Percentiles rank a stretch among this genome's conserved stretches.
These are phyloP conservation scores for Episyrphus balteatus DNA, from an alignment of 1,140 invertebrate genomes.

Conservation along the genomic window DNA sequence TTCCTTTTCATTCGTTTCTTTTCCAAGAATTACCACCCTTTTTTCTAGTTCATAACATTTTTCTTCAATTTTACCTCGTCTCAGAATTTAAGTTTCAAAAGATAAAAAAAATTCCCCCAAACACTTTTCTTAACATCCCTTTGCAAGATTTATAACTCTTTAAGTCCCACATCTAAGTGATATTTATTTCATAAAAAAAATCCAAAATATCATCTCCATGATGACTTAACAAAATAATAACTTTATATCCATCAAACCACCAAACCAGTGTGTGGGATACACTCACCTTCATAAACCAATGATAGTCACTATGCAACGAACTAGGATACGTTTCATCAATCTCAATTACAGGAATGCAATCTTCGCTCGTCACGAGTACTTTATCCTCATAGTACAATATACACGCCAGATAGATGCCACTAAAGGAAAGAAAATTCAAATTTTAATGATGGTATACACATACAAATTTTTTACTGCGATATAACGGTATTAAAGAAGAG, in stretches of 20 bases:
- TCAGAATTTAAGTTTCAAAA: too few species aligned
- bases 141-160: too few species aligned
- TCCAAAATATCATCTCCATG: not conserved
- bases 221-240: too few species aligned
- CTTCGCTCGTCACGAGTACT: conserved; percentile 90
- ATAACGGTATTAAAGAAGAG: not conserved
- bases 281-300: conserved; percentile 93
- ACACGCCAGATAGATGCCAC: conserved; percentile 86
- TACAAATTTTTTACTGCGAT: not conserved
- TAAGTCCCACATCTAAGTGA: too few species aligned
- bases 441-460: not conserved
- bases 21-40: too few species aligned
- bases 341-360: conserved; percentile 91
- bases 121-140: too few species aligned
- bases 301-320: conserved; percentile 83
- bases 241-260: not conserved
- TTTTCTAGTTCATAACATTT: too few species aligned
- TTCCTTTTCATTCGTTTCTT: too few species aligned
- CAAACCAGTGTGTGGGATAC: too few species aligned
- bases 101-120: too few species aligned
- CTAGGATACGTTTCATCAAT: conserved; percentile 91
- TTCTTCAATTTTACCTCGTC: too few species aligned
- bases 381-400: conserved; percentile 90
- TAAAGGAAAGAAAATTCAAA: conserved; percentile 36
- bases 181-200: too few species aligned